Conservation (phyloP, 2,888 invertebrate species). For the Polymixis lichenea region DNA sequence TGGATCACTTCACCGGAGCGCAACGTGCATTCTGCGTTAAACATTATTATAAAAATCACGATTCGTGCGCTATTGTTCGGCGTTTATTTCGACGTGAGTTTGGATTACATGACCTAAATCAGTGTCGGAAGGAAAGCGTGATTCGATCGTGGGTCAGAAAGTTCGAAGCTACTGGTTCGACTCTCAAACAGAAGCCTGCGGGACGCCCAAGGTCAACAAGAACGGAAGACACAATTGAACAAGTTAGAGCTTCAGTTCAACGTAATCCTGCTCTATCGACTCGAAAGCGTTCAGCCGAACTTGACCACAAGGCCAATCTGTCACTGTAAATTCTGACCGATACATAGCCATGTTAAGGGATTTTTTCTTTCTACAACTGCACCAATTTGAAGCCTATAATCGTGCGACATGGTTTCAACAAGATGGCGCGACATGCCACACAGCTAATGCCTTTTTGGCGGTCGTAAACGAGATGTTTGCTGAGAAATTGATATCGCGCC, state of each 20-base stretch:
- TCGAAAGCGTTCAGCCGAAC: no score
- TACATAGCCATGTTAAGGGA: no score
- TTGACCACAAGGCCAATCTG: no score
- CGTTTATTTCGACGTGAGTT: constrained; percentile 27
- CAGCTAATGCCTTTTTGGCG: constrained; percentile 32
- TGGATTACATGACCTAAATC: constrained; percentile 38
- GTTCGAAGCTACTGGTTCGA: constrained; percentile 42
- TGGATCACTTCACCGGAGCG: constrained; percentile 29
- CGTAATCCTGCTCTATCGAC: no score
- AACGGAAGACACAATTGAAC: no score
- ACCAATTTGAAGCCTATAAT: constrained; percentile 1
- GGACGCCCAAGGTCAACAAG: constrained; percentile 11
- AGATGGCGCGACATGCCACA: constrained; percentile 35
- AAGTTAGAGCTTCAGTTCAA: no score
- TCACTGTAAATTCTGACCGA: no score
- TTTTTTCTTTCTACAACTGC: no score
- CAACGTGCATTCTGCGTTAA: constrained; percentile 30
- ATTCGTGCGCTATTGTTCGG: constrained; percentile 20
- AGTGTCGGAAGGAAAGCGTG: constrained; percentile 40
- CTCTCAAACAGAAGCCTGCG: constrained; percentile 44
- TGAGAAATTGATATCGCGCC: constrained; percentile 41
- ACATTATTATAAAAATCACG: constrained; percentile 14
- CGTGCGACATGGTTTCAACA: constrained; percentile 11
- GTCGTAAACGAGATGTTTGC: constrained; percentile 45
- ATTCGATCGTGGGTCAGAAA: constrained; percentile 44